phyloP scores from a whole-genome alignment of 2,888 invertebrate genomes.

The Allacma fusca region DNA sequence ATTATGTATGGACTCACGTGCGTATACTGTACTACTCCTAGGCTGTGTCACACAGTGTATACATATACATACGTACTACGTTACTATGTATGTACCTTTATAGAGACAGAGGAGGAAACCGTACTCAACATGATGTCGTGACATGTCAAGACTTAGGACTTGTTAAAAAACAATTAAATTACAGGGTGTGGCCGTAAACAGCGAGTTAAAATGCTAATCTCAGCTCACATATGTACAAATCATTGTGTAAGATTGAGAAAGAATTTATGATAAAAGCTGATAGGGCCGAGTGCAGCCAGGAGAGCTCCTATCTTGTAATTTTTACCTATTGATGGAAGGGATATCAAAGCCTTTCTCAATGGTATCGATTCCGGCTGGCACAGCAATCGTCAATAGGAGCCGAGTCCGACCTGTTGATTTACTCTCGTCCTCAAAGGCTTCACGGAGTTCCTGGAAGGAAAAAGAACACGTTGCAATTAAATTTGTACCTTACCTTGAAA shows the following conservation, averaged over 20 bases:
- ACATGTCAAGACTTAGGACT: conserved; percentile 28
- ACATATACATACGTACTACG: background rate
- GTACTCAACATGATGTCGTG: conserved; percentile 26
- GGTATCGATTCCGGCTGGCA: conserved; percentile 90
- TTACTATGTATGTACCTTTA: background rate
- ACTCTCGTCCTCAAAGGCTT: conserved; percentile 87
- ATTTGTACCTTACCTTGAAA: background rate
- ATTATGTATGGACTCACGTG: no score
- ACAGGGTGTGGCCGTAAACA: conserved; percentile 41
- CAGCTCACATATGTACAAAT: background rate
- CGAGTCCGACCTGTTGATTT: conserved; percentile 81
- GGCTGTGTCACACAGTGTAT: no score
- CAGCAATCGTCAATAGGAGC: conserved; percentile 88
- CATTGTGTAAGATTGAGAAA: conserved; percentile 5
- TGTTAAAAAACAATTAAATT: conserved; percentile 46
- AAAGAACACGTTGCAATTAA: background rate
- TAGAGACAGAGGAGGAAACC: background rate
- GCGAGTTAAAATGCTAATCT: conserved; percentile 18
- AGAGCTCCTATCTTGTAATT: no score
- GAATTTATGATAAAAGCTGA: no score
- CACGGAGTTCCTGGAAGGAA: conserved; percentile 76
- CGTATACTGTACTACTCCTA: no score
- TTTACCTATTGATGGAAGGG: conserved; percentile 80
- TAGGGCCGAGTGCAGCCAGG: no score
- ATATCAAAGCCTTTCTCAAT: conserved; percentile 93